These are phyloP conservation scores for Cynocephalus volans DNA, from an alignment of 2,113 vertebrate species.

Conservation along the genomic window DNA sequence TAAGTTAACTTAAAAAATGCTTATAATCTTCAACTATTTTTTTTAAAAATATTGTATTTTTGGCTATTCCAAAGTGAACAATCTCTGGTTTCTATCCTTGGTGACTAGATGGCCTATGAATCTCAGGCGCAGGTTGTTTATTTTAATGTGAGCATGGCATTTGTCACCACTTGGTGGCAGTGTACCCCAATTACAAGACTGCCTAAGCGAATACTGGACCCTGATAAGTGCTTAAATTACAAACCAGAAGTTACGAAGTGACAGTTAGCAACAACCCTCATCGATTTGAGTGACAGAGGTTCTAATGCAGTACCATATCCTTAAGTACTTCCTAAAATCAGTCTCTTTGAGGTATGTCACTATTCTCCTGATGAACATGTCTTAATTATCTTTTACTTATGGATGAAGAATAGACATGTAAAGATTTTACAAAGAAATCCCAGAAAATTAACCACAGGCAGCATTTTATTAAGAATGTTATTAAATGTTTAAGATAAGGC, in stretches of 20 bases:
- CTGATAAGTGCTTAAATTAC: conserved; percentile 51
- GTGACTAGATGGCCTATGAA: neutral
- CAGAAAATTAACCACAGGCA: neutral
- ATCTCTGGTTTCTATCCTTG: neutral
- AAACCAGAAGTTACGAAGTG: conserved; percentile 49
- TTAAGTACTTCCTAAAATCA: conserved; percentile 20
- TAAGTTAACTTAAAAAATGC: neutral
- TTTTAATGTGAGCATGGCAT: neutral
- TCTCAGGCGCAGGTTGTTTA: neutral
- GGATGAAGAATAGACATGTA: neutral
- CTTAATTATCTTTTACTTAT: conserved; percentile 5
- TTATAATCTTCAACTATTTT: neutral
- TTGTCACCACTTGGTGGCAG: conserved; percentile 81
- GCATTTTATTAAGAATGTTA: neutral
- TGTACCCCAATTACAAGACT: conserved; percentile 56
- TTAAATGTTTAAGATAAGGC: conserved; percentile 43
- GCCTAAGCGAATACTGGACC: neutral
- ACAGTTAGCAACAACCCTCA: neutral
- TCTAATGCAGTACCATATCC: neutral
- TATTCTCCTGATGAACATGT: neutral
- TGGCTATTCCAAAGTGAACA: neutral
- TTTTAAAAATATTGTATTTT: neutral
- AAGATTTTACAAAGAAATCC: neutral
- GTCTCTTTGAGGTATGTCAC: neutral
- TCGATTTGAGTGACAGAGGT: conserved; percentile 58